A percentile compares a stretch with the other conserved stretches of the same genome.
Conservation (phyloP, 2,113 vertebrate genomes). For the Indri indri region DNA sequence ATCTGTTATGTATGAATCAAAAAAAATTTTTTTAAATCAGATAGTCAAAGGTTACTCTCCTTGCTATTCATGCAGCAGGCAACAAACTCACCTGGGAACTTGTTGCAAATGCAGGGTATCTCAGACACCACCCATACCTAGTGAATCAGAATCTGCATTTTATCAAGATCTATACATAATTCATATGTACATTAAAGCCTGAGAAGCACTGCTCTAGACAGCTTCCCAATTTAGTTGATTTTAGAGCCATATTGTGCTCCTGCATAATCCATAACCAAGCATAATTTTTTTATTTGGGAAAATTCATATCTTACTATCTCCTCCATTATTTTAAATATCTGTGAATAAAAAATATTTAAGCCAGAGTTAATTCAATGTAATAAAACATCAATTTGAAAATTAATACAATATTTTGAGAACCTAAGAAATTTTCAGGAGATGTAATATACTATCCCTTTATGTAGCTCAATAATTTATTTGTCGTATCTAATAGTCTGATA, state of each 20-base stretch:
- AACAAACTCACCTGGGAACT: background rate
- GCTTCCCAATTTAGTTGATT: background rate
- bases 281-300: background rate
- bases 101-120: background rate
- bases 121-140: background rate
- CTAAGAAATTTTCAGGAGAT: background rate
- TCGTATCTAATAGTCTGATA: background rate
- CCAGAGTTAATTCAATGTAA: background rate
- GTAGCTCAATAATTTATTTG: background rate
- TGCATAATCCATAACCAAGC: background rate
- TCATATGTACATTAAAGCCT: background rate
- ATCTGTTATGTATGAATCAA: background rate
- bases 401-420: background rate
- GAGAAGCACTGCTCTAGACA: background rate
- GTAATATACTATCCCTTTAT: background rate
- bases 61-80: background rate
- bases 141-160: background rate
- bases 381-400: conserved; percentile 5
- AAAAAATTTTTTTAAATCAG: background rate
- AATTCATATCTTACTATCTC: background rate
- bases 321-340: background rate
- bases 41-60: background rate
- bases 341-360: background rate
- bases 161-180: background rate
- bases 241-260: background rate